These are phyloP conservation scores for Agonopterix arenella DNA, from an alignment of 2,888 invertebrate genomes.

Conservation along the genomic window DNA sequence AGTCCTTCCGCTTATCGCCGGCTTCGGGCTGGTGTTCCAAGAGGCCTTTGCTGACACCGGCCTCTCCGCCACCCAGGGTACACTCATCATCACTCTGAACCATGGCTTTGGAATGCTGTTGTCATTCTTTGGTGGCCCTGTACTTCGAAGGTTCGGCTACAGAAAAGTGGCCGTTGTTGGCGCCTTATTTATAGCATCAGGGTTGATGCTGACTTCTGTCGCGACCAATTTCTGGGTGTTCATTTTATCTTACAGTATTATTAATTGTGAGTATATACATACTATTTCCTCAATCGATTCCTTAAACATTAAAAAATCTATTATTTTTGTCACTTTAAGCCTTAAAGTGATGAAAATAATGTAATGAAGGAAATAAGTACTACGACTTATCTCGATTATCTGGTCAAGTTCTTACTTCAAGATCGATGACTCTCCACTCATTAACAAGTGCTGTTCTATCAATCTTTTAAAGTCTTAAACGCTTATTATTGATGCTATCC, in stretches of 20 bases:
- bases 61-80: slow-evolving; percentile 77
- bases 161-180: slow-evolving; percentile 79
- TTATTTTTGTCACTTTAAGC: too few relatives aligned
- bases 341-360: too few relatives aligned
- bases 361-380: too few relatives aligned
- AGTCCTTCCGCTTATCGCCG: slow-evolving; percentile 77
- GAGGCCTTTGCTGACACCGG: slow-evolving; percentile 76
- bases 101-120: slow-evolving; percentile 81
- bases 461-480: too few relatives aligned
- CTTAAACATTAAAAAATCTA: too few relatives aligned
- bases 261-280: slow-evolving; percentile 78
- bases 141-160: slow-evolving; percentile 78
- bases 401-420: too few relatives aligned
- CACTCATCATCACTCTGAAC: slow-evolving; percentile 80
- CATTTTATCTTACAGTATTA: slow-evolving; percentile 80
- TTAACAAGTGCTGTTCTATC: too few relatives aligned
- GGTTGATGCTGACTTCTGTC: slow-evolving; percentile 77
- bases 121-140: slow-evolving; percentile 80
- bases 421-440: too few relatives aligned
- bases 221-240: slow-evolving; percentile 76
- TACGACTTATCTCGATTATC: too few relatives aligned
- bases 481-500: too few relatives aligned
- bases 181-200: slow-evolving; percentile 69
- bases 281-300: too few relatives aligned
- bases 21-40: slow-evolving; percentile 82